Conservation (phyloP, 2,113 vertebrate genomes). For the Mus pahari region DNA sequence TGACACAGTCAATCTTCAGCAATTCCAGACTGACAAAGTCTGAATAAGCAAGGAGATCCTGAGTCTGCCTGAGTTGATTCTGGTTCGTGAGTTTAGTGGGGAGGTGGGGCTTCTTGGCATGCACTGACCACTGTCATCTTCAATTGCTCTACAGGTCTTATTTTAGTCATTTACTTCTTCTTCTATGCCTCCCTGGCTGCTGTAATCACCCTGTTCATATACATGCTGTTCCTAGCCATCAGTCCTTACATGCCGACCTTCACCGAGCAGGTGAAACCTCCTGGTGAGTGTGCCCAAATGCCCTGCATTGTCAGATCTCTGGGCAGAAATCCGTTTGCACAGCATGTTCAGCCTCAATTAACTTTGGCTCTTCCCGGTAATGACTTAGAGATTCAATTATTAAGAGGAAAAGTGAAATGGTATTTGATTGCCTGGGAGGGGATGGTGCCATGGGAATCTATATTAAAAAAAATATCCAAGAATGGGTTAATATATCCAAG, state of each 20-base stretch:
- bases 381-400: slow-evolving; percentile 79
- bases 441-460: slow-evolving; percentile 69
- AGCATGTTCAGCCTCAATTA: slow-evolving; percentile 74
- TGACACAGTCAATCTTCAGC: not conserved
- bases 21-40: slow-evolving; percentile 44
- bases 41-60: slow-evolving; percentile 53
- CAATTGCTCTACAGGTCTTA: slow-evolving; percentile 90
- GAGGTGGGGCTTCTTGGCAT: slow-evolving; percentile 7
- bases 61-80: slow-evolving; percentile 39
- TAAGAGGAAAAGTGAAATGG: slow-evolving; percentile 78
- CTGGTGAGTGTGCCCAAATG: slow-evolving; percentile 89
- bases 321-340: slow-evolving; percentile 67
- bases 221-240: slow-evolving; percentile 94
- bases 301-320: slow-evolving; percentile 66
- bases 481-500: slow-evolving; percentile 74
- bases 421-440: slow-evolving; percentile 68
- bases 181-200: slow-evolving; percentile 95
- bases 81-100: not conserved
- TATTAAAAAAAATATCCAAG: slow-evolving; percentile 51
- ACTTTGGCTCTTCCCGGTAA: slow-evolving; percentile 72
- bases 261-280: slow-evolving; percentile 94
- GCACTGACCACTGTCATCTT: slow-evolving; percentile 63
- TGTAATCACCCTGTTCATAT: slow-evolving; percentile 96
- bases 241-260: slow-evolving; percentile 93
- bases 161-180: slow-evolving; percentile 94